Base-by-base conservation (phyloP, 64 coral and sea anemone species). In the Montipora sp. region DNA sequence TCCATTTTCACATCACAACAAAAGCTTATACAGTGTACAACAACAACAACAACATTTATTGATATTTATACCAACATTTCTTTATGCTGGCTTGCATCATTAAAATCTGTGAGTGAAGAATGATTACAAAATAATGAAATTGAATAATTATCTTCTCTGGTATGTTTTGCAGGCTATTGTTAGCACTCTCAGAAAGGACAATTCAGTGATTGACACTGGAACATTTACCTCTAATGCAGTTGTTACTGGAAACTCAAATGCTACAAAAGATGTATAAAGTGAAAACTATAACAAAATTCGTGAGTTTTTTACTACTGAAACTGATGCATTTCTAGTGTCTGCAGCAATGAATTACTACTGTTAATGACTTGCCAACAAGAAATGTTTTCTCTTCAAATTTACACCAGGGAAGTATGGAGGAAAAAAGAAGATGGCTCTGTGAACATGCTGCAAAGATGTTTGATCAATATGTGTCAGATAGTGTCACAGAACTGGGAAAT, bases 211-310 rank as follows among this genome's bases (percentile, higher is more conserved):
- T 9, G 53, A 86, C 27, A 89, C 71, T 67, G 94, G 90, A 7
- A 96, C 84, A 21, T 91, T 76, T 82, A 83, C 94, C 20, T 91
- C 90, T 44, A 96, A 92, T 92, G 90, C 90, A 22, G 76, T 96
- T 21, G 90, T 88, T 8, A 88, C 84, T 67, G 94, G 94, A 22
- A 92, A 95, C n/a, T 20, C 8, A 12, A 95, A 89, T 95, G 94
- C 83, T 2, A 19, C 91, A 15, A 10, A 58, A 16, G 68, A 90
- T 61, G 9, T 75, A 10, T 3, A 80, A 18, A 6, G 51, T 7
- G 94, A 95, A 3, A 79, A 95, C 49, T 88, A 95, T 63, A 47
- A 95, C 45, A 63, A 72, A 19, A 87, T 74, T 5, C 44, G 46
- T 73, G 89, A 95, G 46, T 95, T 95, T 22, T 91, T 95, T 44